A percentile compares a stretch with the other conserved stretches of the same genome.
These are phyloP conservation scores for Sminthurinus signatus DNA, from an alignment of 1,140 invertebrate genomes.

Conservation along the genomic window DNA sequence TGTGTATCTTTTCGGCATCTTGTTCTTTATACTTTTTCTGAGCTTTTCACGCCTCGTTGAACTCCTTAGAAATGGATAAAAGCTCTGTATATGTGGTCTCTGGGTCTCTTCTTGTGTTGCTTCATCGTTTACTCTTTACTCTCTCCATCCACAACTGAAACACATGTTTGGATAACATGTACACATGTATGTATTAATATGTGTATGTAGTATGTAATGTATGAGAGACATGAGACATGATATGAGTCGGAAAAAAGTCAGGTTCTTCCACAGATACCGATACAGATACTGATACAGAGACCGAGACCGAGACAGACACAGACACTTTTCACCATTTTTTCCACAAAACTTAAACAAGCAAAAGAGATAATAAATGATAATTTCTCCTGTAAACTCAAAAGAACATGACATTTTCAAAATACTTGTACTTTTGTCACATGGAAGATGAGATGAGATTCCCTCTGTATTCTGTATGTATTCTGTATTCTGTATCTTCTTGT, in stretches of 20 bases:
- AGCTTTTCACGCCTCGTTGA: constrained; percentile 31
- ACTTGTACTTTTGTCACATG: background rate
- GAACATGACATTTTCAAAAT: background rate
- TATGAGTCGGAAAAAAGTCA: too few species aligned
- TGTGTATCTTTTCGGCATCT: constrained; percentile 27
- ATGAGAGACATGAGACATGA: too few species aligned
- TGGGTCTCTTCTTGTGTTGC: background rate
- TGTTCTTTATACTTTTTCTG: constrained; percentile 26
- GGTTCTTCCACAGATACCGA: too few species aligned
- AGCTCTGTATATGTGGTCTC: constrained; percentile 6
- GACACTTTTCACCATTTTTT: background rate
- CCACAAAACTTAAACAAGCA: background rate
- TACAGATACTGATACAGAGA: too few species aligned
- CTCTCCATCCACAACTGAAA: too few species aligned
- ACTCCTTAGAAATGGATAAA: constrained; percentile 31
- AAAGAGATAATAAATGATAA: background rate
- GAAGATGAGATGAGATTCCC: too few species aligned
- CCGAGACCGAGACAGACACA: background rate
- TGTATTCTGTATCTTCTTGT: too few species aligned
- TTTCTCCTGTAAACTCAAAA: background rate
- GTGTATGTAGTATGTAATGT: too few species aligned
- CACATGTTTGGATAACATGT: too few species aligned
- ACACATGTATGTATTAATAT: too few species aligned
- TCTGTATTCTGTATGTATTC: too few species aligned
- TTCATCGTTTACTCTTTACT: too few species aligned